A percentile compares a stretch with the other conserved stretches of the same genome.
Evolutionary conservation across 2,888 invertebrate species (phyloP).

Genomic region (Globia sparganii): DNA sequence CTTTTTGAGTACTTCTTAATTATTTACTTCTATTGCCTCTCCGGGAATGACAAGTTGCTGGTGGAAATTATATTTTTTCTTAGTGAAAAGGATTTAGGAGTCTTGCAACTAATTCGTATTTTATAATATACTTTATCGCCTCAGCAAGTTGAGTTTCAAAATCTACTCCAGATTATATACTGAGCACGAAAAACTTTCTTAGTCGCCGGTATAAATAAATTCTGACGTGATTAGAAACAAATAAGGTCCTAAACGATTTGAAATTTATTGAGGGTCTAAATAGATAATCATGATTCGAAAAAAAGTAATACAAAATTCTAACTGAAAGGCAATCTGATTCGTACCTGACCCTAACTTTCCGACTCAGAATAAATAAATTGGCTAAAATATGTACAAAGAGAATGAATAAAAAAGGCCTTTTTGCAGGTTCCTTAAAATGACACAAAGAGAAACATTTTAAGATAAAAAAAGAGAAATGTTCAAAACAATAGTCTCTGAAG

Average conservation of each 20-base stretch:
- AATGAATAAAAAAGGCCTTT: constrained; percentile 28
- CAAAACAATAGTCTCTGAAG: constrained; percentile 17
- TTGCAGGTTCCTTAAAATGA: constrained; percentile 1
- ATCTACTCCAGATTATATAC: neutral
- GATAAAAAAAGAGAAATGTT: constrained; percentile 5
- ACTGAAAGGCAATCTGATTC: constrained; percentile 19
- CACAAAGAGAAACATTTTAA: constrained; percentile 27
- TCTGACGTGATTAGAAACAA: constrained; percentile 3
- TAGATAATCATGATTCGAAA: constrained; percentile 9
- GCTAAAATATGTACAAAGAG: constrained; percentile 42
- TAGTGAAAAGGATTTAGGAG: neutral
- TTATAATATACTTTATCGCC: neutral
- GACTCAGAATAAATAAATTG: constrained; percentile 18
- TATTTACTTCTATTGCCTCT: constrained; percentile 18
- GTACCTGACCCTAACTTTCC: constrained; percentile 19
- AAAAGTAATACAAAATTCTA: constrained; percentile 23
- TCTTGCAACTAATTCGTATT: neutral
- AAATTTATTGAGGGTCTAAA: constrained; percentile 34
- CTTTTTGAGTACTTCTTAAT: constrained; percentile 34
- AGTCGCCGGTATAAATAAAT: constrained; percentile 18
- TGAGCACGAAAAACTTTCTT: neutral
- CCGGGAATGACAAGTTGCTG: neutral
- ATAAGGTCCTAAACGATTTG: constrained; percentile 22
- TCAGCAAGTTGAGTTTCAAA: neutral
- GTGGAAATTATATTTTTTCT: neutral